Base-by-base conservation (phyloP, 2,797 vertebrate species). In the Ctenosaura bakeri region DNA sequence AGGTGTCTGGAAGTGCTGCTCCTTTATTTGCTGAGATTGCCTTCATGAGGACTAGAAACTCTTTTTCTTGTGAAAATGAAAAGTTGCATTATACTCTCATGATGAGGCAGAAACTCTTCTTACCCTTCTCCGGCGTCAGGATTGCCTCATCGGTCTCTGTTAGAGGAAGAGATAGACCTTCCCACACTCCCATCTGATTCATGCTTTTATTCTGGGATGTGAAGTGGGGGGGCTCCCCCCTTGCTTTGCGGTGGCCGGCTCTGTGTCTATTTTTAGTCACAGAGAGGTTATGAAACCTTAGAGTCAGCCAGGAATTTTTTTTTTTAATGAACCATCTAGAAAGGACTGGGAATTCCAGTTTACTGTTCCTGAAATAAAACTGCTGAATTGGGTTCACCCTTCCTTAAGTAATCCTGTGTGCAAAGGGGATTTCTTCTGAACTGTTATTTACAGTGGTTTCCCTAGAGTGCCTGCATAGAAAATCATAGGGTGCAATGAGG, bases 241-340 rank as follows among this genome's bases (percentile, higher is more conserved):
- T 91, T 87, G 90, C 94, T 91, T 89, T 90, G 92, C 92, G 90
- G 91, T 92, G 91, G 92, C 93, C 94, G 92, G 93, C 76, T 42
- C 94, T 88, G 77, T 90, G 87, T 94, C 94, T 96, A 96, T 96
- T 96, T 96, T 96, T 96, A 96, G 93, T 92, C 1, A 0, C 89
- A 94, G 95, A 87, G 92, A 96, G 95, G 93, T 96, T 96, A 95
- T 96, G 96, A 96, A 96, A 96, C 96, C 94, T 90, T 96, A 95
- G 90, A 94, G 92, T 90, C 89, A 87, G 94, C 93, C 91, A 93
- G 78, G 32, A 1, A 26, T 62, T 35, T 35, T 54, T 59, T 29
- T 46, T 29, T 13, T 1, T 29, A 84, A 46, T 9, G 32, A 13
- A 64, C 94, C 91, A 93, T 94, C 93, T 95, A 88, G 91, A 92